Conservation (phyloP, 2,113 vertebrate species). For the Dromaius novaehollandiae region DNA sequence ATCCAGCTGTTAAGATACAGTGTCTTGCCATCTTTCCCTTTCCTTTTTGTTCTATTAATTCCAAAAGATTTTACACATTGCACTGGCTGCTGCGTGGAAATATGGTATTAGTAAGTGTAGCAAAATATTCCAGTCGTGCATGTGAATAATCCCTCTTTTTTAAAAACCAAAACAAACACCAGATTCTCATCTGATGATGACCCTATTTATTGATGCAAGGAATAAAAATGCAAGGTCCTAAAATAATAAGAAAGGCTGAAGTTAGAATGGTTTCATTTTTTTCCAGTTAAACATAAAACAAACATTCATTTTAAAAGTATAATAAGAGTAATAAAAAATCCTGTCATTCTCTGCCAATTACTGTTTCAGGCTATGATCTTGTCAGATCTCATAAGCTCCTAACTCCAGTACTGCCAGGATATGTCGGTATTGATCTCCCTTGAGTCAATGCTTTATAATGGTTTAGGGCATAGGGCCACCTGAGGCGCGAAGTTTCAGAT, state of each 20-base stretch:
- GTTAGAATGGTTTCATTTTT: not conserved
- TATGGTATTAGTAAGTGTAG: not conserved
- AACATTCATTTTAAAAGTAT: not conserved
- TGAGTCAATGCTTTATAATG: not conserved
- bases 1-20: not conserved
- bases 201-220: not conserved
- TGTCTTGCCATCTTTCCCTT: not conserved
- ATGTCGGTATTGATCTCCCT: constrained; percentile 1
- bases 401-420: not conserved
- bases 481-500: not conserved
- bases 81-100: not conserved
- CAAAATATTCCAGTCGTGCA: not conserved
- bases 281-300: not conserved
- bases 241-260: not conserved
- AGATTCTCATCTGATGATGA: not conserved
- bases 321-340: not conserved
- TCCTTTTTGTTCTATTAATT: constrained; percentile 32
- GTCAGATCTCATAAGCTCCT: not conserved
- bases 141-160: not conserved
- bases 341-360: not conserved
- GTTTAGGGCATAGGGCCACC: not conserved
- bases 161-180: not conserved
- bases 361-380: not conserved
- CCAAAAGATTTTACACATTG: not conserved
- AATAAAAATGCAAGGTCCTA: not conserved